A percentile compares a stretch with the other conserved stretches of the same genome.
Evolutionary conservation across 2,888 invertebrate genomes (phyloP).

Genomic region (Spatulosminthurus flaviceps): DNA sequence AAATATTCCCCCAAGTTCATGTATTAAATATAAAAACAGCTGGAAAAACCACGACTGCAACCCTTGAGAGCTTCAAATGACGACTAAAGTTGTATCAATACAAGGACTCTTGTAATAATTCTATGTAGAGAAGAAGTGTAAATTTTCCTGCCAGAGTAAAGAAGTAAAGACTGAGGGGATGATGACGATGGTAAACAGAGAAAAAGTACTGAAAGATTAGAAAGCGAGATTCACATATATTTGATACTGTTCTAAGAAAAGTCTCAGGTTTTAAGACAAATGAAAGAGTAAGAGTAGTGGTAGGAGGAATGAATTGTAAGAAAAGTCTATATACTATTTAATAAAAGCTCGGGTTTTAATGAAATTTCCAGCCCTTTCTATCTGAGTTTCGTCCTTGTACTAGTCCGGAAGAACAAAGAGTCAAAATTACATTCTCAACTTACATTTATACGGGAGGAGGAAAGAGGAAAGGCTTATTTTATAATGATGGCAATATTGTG

Average conservation of each 20-base stretch:
- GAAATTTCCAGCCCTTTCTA: neutral
- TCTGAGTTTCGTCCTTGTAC: neutral
- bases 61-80: too few species aligned
- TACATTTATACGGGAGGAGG: neutral
- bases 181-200: constrained; percentile 11
- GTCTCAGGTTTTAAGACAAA: too few species aligned
- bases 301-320: too few species aligned
- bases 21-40: too few species aligned
- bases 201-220: constrained; percentile 1
- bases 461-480: neutral
- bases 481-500: neutral
- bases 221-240: neutral
- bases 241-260: neutral
- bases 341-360: too few species aligned
- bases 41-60: too few species aligned
- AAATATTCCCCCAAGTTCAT: too few species aligned
- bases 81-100: too few species aligned
- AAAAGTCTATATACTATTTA: too few species aligned
- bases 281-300: too few species aligned
- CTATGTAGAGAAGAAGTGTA: neutral
- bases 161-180: neutral
- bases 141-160: neutral
- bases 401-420: neutral
- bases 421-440: constrained; percentile 1
- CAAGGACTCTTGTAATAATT: too few species aligned